A percentile compares a stretch with the other conserved stretches of the same genome.
phyloP scores from a whole-genome alignment of 2,113 vertebrate genomes.

The Brachirus orientalis region DNA sequence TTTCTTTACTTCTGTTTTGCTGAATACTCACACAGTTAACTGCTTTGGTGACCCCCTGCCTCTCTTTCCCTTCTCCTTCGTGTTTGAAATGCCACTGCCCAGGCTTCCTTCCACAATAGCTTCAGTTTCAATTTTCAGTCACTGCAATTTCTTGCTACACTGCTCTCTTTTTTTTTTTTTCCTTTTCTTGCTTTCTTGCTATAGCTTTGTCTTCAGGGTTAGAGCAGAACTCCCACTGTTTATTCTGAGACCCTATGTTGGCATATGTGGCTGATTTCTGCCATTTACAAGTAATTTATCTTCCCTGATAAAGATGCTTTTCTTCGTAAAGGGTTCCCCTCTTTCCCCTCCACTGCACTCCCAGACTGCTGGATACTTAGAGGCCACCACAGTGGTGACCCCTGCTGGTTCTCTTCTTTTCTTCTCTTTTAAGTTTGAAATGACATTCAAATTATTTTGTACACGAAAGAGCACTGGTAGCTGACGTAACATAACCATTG shows the following conservation, averaged over 20 bases:
- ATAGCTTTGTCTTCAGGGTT: neutral
- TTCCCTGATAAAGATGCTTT: neutral
- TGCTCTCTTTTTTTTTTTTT: neutral
- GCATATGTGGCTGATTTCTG: neutral
- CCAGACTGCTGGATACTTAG: too few species aligned
- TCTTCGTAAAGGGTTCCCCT: neutral
- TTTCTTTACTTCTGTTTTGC: conserved; percentile 11
- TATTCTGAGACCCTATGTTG: neutral
- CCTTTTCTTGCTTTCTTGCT: neutral
- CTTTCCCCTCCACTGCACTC: neutral
- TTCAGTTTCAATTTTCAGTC: conserved; percentile 2
- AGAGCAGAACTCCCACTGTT: neutral
- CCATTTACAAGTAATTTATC: neutral
- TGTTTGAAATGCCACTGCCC: conserved; percentile 37
- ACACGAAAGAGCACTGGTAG: too few species aligned
- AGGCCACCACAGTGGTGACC: too few species aligned
- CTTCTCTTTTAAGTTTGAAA: too few species aligned
- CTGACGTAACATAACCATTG: too few species aligned
- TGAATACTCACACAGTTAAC: neutral
- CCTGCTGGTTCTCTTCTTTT: too few species aligned
- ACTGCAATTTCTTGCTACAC: neutral
- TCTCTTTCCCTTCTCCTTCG: neutral
- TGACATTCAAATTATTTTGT: too few species aligned
- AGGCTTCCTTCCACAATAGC: conserved; percentile 3
- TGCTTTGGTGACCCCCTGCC: neutral